A percentile compares a stretch with the other conserved stretches of the same genome.
Conservation (phyloP, 2,888 invertebrate genomes). For the Phyto melanocephala region DNA sequence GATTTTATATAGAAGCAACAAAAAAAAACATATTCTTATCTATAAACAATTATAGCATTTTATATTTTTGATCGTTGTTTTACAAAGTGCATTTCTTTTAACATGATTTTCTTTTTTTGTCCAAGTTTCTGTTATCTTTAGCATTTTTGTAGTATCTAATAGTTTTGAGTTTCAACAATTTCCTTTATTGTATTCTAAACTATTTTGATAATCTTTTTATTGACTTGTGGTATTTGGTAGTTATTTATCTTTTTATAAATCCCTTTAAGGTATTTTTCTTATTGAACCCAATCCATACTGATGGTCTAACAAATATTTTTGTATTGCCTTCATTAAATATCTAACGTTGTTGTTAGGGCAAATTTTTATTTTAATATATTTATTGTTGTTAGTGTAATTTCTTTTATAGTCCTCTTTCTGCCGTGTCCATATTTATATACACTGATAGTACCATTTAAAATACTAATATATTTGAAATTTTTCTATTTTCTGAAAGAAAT, state of each 20-base stretch:
- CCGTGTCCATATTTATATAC: too few species aligned
- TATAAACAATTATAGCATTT: not conserved
- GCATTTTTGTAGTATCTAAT: too few species aligned
- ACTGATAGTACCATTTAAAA: too few species aligned
- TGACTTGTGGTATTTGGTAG: not conserved
- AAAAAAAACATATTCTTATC: conserved; percentile 14
- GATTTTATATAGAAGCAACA: too few species aligned
- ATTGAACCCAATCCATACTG: not conserved
- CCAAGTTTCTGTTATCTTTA: not conserved
- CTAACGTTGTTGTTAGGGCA: too few species aligned
- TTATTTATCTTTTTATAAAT: not conserved
- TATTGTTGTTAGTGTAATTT: too few species aligned
- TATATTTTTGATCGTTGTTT: not conserved
- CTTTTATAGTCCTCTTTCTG: too few species aligned
- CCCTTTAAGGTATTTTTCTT: not conserved
- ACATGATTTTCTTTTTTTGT: not conserved
- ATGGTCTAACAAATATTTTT: not conserved
- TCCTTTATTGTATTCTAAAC: not conserved
- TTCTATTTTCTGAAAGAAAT: too few species aligned
- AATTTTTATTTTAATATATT: too few species aligned
- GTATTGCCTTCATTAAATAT: not conserved
- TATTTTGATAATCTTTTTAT: not conserved
- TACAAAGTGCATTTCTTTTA: not conserved
- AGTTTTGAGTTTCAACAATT: not conserved
- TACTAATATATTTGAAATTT: too few species aligned